Evolutionary conservation across 1,140 invertebrate species (phyloP), one percentile per base, ranked within the genome.

Genomic region (Coptotermes formosanus): DNA sequence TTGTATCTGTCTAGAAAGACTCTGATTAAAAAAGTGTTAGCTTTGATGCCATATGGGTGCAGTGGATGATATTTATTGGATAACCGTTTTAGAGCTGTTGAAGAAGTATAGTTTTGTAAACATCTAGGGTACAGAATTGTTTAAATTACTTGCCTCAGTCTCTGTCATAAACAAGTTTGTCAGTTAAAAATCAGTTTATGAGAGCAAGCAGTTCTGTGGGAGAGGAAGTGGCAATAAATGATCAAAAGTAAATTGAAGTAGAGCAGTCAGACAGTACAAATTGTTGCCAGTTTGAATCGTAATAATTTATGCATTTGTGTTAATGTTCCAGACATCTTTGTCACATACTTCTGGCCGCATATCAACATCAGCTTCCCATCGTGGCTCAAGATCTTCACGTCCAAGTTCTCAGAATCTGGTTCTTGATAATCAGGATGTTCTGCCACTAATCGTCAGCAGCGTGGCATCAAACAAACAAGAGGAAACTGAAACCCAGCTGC

Each of bases 241-340:
- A 8, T 75, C 6, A 2, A 9, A 75, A 30, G 64, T 75, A 8
- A 30, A 30, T n/a, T 75, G 16, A 25, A 75, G 64, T 75, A n/a
- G 64, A 25, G n/a, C 25, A 3, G 25, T 11, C 6, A 9, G 25
- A n/a, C 6, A 8, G 64, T 55, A 16, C 25, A 6, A n/a, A 8
- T n/a, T n/a, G n/a, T 25, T 75, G 25, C 16, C 64, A 75, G 21
- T 75, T 75, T 75, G n/a, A 55, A 55, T 55, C 52, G 21, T 55
- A 19, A 55, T 55, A 55, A 75, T 30, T n/a, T 30, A 11, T 19
- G 14, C n/a, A 75, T 75, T 75, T 75, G 64, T 75, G 64, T n/a
- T 30, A 11, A 75, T 75, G 64, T 75, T 75, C n/a, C 64, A 75
- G 64, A 75, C 64, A n/a, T 75, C 82, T 43, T 32, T 84, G n/a